These are phyloP conservation scores for Psittacula echo DNA, from an alignment of 2,797 vertebrate genomes.

Conservation along the genomic window DNA sequence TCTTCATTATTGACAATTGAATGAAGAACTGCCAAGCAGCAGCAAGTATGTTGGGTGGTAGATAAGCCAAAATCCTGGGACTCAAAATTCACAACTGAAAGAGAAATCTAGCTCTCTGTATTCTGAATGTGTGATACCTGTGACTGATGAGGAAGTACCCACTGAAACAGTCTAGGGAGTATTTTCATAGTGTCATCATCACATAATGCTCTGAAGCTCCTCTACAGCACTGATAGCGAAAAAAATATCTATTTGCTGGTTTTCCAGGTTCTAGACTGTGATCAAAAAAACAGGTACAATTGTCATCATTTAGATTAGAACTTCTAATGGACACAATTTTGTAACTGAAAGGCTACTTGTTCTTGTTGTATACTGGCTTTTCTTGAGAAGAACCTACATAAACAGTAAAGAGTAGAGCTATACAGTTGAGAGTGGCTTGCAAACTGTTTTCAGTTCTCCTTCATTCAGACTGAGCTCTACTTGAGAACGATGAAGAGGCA, in stretches of 20 bases:
- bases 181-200: neutral
- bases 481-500: neutral
- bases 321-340: neutral
- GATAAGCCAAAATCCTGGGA: neutral
- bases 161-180: neutral
- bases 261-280: neutral
- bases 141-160: neutral
- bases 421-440: neutral
- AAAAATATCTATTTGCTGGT: neutral
- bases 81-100: neutral
- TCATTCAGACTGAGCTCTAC: neutral
- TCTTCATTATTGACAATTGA: neutral
- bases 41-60: neutral
- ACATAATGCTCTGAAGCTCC: neutral
- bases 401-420: neutral
- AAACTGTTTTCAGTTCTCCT: neutral
- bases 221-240: neutral
- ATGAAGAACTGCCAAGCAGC: neutral
- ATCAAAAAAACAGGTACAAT: neutral
- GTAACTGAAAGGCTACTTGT: neutral
- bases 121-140: neutral
- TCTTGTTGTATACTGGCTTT: neutral
- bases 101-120: neutral
- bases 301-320: neutral
- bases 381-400: neutral